Base-by-base conservation (phyloP, 2,888 invertebrate species). In the Aporophyla nigra region DNA sequence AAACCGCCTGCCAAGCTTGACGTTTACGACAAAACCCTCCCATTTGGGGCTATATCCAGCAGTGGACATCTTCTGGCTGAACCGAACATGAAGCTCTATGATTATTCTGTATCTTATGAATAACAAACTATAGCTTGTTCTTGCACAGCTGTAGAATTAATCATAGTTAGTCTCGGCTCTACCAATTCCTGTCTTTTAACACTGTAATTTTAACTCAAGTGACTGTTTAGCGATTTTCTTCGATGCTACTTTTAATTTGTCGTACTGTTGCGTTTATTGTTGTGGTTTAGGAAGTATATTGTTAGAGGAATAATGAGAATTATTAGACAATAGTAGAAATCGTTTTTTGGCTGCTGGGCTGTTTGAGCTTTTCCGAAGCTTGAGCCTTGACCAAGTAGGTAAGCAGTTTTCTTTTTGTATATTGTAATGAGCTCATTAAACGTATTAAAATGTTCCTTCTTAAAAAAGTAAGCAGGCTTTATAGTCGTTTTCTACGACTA, bases 161-260 rank as follows among this genome's bases (percentile, higher is more conserved):
- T 51, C 19, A 19, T 19, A 51, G 19, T 19, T 24, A 40, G 61
- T 40, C 3, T 12, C 27, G 27, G 6, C 19, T 49, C 49, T 49
- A 49, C 7, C 27, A 65, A 49, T 27, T 27, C 9, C 16, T 58
- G 24, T 51, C 1, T 51, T 51, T 43, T 43, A 43, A 43, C 43
- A 43, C 0, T 43, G 43, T 43, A 43, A 9, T 43, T 43, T 43
- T 43, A 9, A 43, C 43, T 10, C 43, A 43, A 49, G 21, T 10
- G 10, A 14, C 6, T 27, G 21, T 49, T 73, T 21, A 9, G 12
- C 5, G 5, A 56, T 49, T 56, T 16, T 46, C 1, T 16, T 51
- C 6, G 7, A 53, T 40, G 76, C 2, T 19, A 46, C 56, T 76
- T 78, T 56, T 82, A 24, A 53, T 7, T 53, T 75, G 51, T 63